phyloP scores from a whole-genome alignment of 2,888 invertebrate species.

The Torymus texanus region DNA sequence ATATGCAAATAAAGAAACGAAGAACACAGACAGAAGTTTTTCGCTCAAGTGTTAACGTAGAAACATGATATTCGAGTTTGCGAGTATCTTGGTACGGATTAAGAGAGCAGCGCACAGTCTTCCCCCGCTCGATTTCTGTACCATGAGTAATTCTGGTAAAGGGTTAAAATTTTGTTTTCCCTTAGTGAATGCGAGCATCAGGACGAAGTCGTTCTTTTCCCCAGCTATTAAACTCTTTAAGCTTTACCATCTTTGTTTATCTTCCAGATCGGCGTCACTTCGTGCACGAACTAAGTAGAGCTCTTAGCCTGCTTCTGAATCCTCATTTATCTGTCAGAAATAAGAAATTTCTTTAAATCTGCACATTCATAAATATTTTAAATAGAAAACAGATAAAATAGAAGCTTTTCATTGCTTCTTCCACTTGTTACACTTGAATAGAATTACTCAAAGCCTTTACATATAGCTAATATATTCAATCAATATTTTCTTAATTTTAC shows the following conservation, averaged over 20 bases:
- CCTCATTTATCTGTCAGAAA: constrained; percentile 33
- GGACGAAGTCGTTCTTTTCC: constrained; percentile 33
- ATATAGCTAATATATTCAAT: too few relatives aligned
- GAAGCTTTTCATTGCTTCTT: neutral
- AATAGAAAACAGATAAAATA: neutral
- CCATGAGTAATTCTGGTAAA: constrained; percentile 14
- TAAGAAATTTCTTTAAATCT: constrained; percentile 33
- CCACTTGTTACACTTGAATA: too few relatives aligned
- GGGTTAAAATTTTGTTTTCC: constrained; percentile 38
- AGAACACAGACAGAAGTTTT: neutral
- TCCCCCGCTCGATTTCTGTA: constrained; percentile 54
- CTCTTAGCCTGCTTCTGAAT: neutral
- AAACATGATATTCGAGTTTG: constrained; percentile 69
- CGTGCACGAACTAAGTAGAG: neutral
- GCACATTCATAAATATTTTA: constrained; percentile 15
- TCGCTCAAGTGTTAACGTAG: constrained; percentile 58
- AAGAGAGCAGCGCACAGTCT: constrained; percentile 64
- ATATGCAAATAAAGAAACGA: too few relatives aligned
- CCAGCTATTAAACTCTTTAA: constrained; percentile 47
- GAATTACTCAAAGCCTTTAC: too few relatives aligned
- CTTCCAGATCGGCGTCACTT: constrained; percentile 29
- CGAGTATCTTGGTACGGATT: constrained; percentile 65
- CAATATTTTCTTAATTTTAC: too few relatives aligned
- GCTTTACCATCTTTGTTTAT: constrained; percentile 42
- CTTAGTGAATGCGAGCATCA: constrained; percentile 2